A percentile compares a stretch with the other conserved stretches of the same genome.
These are phyloP conservation scores for Lasioglossum vierecki DNA, from an alignment of 2,888 invertebrate species.

Conservation along the genomic window DNA sequence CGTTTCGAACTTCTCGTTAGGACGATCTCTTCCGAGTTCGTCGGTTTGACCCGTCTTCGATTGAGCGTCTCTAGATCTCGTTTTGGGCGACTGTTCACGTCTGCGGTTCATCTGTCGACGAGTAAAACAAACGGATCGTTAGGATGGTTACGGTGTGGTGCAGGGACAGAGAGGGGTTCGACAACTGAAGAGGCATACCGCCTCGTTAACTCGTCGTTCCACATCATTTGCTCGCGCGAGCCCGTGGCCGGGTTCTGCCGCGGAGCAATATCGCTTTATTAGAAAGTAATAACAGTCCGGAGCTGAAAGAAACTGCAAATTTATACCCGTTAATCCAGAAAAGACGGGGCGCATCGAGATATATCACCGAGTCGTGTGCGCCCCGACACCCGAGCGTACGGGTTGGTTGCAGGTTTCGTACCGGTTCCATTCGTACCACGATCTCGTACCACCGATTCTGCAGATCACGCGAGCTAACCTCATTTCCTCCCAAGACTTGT, in stretches of 20 bases:
- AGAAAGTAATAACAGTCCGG: slow-evolving; percentile 76
- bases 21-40: neutral
- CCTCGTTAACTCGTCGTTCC: slow-evolving; percentile 77
- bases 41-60: neutral
- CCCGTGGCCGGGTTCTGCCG: slow-evolving; percentile 39
- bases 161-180: slow-evolving; percentile 18
- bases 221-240: slow-evolving; percentile 72
- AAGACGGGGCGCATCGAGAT: slow-evolving; percentile 62
- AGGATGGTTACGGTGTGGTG: slow-evolving; percentile 55
- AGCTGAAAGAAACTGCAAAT: slow-evolving; percentile 68
- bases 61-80: neutral
- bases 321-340: slow-evolving; percentile 63
- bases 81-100: slow-evolving; percentile 39
- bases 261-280: slow-evolving; percentile 76
- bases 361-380: slow-evolving; percentile 60
- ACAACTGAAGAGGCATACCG: slow-evolving; percentile 64
- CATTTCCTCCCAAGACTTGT: slow-evolving; percentile 65
- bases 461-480: slow-evolving; percentile 67
- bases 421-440: slow-evolving; percentile 38
- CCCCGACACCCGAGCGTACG: slow-evolving; percentile 34
- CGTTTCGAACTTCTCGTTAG: neutral
- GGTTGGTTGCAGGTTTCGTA: neutral
- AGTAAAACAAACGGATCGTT: slow-evolving; percentile 68
- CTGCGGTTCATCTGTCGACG: slow-evolving; percentile 48
- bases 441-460: slow-evolving; percentile 60